Conservation (phyloP, 2,113 vertebrate genomes). For the Paramormyrops kingsleyae region DNA sequence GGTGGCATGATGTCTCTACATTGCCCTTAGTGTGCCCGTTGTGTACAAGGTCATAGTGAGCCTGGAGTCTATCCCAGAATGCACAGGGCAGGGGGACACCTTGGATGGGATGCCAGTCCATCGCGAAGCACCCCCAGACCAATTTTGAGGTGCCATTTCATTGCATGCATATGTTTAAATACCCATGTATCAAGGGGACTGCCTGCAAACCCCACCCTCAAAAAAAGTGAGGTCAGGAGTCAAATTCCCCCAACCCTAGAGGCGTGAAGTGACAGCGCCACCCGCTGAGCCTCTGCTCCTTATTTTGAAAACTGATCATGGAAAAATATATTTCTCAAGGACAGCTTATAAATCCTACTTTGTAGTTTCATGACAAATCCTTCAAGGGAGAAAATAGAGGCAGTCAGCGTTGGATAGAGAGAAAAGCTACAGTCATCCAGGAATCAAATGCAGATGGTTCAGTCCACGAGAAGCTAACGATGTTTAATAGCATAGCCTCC, state of each 20-base stretch:
- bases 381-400: neutral
- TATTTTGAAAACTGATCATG: neutral
- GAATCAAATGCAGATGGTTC: slow-evolving; percentile 11
- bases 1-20: neutral
- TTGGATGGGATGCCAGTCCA: neutral
- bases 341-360: neutral
- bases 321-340: neutral
- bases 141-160: neutral
- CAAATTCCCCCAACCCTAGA: neutral
- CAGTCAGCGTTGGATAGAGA: neutral
- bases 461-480: too few species aligned
- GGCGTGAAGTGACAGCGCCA: neutral
- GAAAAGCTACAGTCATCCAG: neutral
- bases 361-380: neutral
- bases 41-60: neutral
- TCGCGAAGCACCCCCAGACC: neutral
- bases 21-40: neutral
- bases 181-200: neutral
- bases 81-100: neutral
- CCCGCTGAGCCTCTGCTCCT: neutral
- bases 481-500: neutral
- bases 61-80: neutral
- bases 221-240: neutral
- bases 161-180: neutral
- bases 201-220: neutral